Conservation (phyloP, 2,797 vertebrate genomes). For the Pteropus rufus region DNA sequence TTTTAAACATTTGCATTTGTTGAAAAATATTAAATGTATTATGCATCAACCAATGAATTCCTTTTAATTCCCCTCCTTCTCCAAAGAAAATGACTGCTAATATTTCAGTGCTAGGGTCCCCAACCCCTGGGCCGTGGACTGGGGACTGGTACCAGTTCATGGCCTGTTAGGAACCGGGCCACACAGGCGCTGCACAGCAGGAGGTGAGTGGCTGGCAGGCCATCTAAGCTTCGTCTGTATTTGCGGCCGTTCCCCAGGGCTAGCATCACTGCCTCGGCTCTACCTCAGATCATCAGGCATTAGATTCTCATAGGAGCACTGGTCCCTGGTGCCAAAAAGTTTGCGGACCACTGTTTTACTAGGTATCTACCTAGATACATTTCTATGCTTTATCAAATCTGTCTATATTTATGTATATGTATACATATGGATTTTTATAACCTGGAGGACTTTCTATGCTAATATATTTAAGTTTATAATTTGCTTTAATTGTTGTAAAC, state of each 20-base stretch:
- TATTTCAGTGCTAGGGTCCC: background rate
- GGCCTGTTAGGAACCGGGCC: too few relatives aligned
- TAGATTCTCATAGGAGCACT: too few relatives aligned
- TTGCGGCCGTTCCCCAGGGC: too few relatives aligned
- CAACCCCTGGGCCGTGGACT: too few relatives aligned
- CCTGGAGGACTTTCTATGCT: background rate
- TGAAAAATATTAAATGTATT: background rate
- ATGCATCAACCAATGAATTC: background rate
- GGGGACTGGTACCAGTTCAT: too few relatives aligned
- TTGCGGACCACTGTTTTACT: too few relatives aligned
- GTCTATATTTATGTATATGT: background rate
- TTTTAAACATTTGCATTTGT: background rate
- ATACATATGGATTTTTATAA: background rate
- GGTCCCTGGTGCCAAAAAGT: too few relatives aligned
- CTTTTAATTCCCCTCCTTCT: background rate
- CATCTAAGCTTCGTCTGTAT: too few relatives aligned
- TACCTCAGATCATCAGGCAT: too few relatives aligned
- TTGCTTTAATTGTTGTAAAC: background rate
- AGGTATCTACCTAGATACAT: background rate
- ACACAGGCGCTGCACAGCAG: too few relatives aligned
- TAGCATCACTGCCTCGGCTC: too few relatives aligned
- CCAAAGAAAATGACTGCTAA: background rate
- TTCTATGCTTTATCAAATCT: background rate
- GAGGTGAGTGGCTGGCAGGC: too few relatives aligned
- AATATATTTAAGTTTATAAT: background rate